Base-by-base conservation (phyloP, 2,888 invertebrate species). In the Ashinkailepas kermadecensis region DNA sequence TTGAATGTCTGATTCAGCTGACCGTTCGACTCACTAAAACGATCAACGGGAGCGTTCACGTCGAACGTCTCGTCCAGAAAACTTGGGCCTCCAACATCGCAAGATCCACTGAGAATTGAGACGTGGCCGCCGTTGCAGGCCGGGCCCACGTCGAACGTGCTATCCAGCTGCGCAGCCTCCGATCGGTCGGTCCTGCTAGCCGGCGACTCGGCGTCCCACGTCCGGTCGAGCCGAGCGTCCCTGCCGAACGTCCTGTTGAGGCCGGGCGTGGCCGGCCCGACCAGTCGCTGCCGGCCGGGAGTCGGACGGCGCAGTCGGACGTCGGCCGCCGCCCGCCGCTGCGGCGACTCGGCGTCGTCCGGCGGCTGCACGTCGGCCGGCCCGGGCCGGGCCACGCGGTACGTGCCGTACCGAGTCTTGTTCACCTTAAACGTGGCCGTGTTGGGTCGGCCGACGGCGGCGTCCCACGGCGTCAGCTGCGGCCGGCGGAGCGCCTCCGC, bases 381-480 rank as follows among this genome's bases (percentile, higher is more conserved):
- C 56, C 18, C 10, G 18, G 21, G 11, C 54, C 15, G 9, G 0
- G 74, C 15, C 21, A 21, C 39, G 13, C 70, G 70, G 39, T 70
- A 70, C 15, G 70, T 70, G 15, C 70, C 70, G 39, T 4, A 15
- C 21, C 74, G 56, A 2, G 21, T 54, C 56, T 21, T 56, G 56
- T 21, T 39, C 10, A 74, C 74, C 21, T 23, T 15, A 21, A 21
- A 74, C 2, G 54, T 56, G 74, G 56, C 74, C 23, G 70, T 15
- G 54, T 15, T 56, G 9, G 74, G 54, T 7, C 74, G 54, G 21
- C 21, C 56, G 21, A 21, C 54, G 74, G 15, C 3, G 7, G 23
- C n/a, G 65, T 56, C 74, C 74, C 74, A 74, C 18, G 74, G 74
- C 39, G 56, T 74, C 54, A 74, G 74, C 74, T 74, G 74, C 74